A percentile compares a stretch with the other conserved stretches of the same genome.
Evolutionary conservation across 1,140 invertebrate genomes (phyloP).

Genomic region (Micrasema longulum): DNA sequence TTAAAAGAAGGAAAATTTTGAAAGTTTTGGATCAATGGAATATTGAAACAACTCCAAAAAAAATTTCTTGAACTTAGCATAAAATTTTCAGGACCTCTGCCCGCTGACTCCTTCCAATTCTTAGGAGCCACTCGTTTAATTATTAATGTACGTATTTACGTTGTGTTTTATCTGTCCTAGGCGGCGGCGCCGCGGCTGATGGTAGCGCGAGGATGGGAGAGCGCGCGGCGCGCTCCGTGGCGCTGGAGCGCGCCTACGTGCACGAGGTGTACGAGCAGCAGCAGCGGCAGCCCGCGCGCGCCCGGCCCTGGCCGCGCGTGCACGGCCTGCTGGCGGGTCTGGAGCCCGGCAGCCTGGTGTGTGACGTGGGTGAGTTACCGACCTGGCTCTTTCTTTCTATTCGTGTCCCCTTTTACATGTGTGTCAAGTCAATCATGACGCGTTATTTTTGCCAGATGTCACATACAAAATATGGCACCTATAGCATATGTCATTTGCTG

Average conservation of each 20-base stretch:
- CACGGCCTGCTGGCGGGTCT: conserved; percentile 88
- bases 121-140: background rate
- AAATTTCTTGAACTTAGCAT: background rate
- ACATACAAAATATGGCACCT: too few species aligned
- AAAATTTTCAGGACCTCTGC: background rate
- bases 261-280: conserved; percentile 93
- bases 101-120: background rate
- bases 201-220: conserved; percentile 58
- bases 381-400: too few species aligned
- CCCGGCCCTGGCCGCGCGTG: conserved; percentile 85
- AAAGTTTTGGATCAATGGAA: too few species aligned
- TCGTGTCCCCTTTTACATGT: too few species aligned
- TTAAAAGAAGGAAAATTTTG: too few species aligned
- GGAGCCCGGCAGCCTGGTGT: conserved; percentile 91
- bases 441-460: too few species aligned
- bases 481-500: too few species aligned
- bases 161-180: background rate
- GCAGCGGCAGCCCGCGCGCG: conserved; percentile 77
- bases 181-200: conserved; percentile 3
- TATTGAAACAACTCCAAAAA: background rate
- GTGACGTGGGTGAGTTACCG: conserved; percentile 85
- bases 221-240: conserved; percentile 71
- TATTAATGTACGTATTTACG: background rate
- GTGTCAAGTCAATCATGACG: too few species aligned
- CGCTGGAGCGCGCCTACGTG: conserved; percentile 93